phyloP scores from a whole-genome alignment of 2,888 invertebrate genomes.

The Drosophila histrio region DNA sequence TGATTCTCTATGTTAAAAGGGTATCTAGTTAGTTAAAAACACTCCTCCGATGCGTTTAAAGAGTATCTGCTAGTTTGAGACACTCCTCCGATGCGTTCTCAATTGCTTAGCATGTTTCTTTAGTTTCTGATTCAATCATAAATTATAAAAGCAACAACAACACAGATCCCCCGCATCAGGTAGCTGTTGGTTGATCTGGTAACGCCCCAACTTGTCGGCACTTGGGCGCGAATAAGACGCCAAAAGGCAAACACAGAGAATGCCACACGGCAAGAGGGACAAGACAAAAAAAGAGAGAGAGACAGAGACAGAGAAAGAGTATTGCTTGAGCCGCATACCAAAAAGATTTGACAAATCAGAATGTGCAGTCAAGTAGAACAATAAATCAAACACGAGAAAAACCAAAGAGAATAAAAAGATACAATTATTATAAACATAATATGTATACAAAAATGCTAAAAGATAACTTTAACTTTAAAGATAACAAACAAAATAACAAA shows the following conservation, averaged over 20 bases:
- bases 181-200: constrained; percentile 41
- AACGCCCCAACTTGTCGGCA: constrained; percentile 61
- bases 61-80: neutral
- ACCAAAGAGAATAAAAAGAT: constrained; percentile 5
- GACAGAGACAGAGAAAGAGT: neutral
- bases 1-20: neutral
- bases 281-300: neutral
- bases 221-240: constrained; percentile 34
- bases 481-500: no score
- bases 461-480: no score
- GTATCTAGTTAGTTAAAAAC: neutral
- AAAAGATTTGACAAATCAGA: constrained; percentile 48
- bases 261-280: neutral
- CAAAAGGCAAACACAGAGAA: constrained; percentile 21
- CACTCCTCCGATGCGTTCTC: neutral
- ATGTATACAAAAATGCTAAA: no score
- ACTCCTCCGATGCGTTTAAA: no score
- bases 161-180: constrained; percentile 46
- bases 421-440: neutral
- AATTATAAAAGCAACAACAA: constrained; percentile 28
- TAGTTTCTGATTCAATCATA: constrained; percentile 26
- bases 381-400: constrained; percentile 56
- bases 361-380: constrained; percentile 41
- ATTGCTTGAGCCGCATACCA: constrained; percentile 6
- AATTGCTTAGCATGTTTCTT: constrained; percentile 6